Base-by-base conservation (phyloP, 2,888 invertebrate genomes). In the Amaurobius ferox region DNA sequence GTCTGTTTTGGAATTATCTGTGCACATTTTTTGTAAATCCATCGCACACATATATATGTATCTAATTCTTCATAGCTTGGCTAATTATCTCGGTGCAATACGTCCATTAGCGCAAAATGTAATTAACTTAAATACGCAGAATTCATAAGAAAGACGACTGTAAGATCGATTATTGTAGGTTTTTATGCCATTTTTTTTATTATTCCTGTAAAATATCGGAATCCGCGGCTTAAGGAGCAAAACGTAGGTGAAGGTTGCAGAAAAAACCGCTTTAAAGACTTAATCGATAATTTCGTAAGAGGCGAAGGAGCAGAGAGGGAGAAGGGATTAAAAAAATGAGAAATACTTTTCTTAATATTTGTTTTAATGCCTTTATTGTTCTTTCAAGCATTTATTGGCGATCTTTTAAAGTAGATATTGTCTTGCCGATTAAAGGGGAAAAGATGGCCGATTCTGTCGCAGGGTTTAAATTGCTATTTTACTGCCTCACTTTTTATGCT, bases 81-180 rank as follows among this genome's bases (percentile, higher is more conserved):
- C 77, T 85, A 77, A 85, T 85, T 85, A 85, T 85, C 66, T 55
- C 77, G 77, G 29, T 85, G 48, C 81, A 76, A 44, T 74, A 70
- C 81, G 74, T 76, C 81, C 83, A 85, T 85, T 85, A 85, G 66
- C 71, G 76, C 77, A 39, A 78, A 85, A 85, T 72, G 83, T 77
- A 85, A 85, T 85, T 85, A 85, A 77, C 83, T 85, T 85, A 85
- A 85, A 77, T 85, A 85, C 66, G 77, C 83, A 67, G 78, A 85
- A 85, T 85, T 85, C 83, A 85, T 85, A 85, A 85, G 72, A 68
- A 80, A 35, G 72, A 78, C 67, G 68, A 80, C 73, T 81, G 61
- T 74, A 67, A 72, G 83, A 85, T 85, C 83, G 83, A 85, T 85
- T 85, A 78, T 77, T 72, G 77, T 66, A 55, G 19, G 40, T 35